phyloP scores from a whole-genome alignment of 2,888 invertebrate species.

The Drosophila stalkeri region DNA sequence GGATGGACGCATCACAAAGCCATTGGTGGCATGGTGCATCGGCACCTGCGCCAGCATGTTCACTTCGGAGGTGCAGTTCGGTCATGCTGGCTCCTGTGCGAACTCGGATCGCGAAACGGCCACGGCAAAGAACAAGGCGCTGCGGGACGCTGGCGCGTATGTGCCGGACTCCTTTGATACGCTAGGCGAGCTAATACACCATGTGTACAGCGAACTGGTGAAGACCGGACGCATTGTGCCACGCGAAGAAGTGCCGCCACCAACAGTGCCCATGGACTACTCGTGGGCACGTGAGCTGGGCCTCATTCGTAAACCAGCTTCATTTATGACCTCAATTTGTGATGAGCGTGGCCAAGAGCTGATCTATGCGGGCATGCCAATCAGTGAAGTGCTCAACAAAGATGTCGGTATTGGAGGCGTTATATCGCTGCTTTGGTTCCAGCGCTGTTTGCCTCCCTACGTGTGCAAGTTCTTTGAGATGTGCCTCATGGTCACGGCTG shows the following conservation, averaged over 20 bases:
- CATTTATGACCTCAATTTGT: conserved; percentile 99
- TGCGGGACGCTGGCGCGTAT: conserved; percentile 92
- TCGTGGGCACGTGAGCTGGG: conserved; percentile 99
- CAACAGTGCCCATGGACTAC: conserved; percentile 99
- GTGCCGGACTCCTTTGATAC: conserved; percentile 98
- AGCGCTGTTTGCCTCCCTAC: conserved; percentile 96
- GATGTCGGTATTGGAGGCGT: conserved; percentile 99
- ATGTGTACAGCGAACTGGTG: conserved; percentile 92
- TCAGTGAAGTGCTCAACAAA: conserved; percentile 94
- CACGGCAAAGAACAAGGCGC: conserved; percentile 94
- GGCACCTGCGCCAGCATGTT: conserved; percentile 96
- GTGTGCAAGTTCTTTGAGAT: conserved; percentile 99
- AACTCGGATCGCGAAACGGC: conserved; percentile 98
- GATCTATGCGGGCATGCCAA: conserved; percentile 97
- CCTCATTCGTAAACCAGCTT: conserved; percentile 98
- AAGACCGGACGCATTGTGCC: conserved; percentile 93
- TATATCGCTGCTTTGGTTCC: conserved; percentile 99
- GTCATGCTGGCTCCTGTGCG: conserved; percentile 99
- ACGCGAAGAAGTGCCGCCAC: conserved; percentile 96
- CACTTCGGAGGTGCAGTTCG: conserved; percentile 97
- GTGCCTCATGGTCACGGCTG: conserved; percentile 99
- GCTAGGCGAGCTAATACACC: conserved; percentile 91
- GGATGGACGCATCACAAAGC: conserved; percentile 93
- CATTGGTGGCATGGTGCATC: conserved; percentile 99
- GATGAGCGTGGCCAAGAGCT: conserved; percentile 99